Base-by-base conservation (phyloP, 2,888 invertebrate genomes). In the Nineta flava region DNA sequence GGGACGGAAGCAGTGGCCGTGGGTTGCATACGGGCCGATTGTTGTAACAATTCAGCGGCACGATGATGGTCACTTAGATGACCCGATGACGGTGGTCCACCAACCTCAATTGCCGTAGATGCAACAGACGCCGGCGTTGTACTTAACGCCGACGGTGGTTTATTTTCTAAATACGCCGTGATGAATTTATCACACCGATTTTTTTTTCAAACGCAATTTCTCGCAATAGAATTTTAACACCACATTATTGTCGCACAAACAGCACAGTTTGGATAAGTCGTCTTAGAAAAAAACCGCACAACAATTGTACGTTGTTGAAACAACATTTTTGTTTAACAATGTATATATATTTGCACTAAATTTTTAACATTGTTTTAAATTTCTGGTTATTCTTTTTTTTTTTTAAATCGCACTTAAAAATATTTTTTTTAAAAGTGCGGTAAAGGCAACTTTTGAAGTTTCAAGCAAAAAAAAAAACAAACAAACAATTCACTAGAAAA, bases 1-100 rank as follows among this genome's bases (percentile, higher is more conserved):
- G 83, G 79, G 76, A 82, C 77, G 68, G 72, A 75, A 70, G 78
- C 73, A 66, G 79, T 74, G 68, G 71, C 74, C 72, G 82, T 80
- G 67, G 82, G 81, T 81, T 82, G 82, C 82, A 82, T 82, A 74
- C 79, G 81, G 60, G 62, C 59, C 53, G 54, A 49, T 34, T 13
- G 12, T 31, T 31, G 34, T 26, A 38, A 38, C 38, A 38, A 15
- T 13, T 38, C 38, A 47, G 49, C 53, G 21, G 51, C 54, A 50
- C 50, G 52, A 48, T 55, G 55, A 54, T 53, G 52, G 54, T 41
- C 50, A 21, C n/a, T 44, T 7, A 12, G 21, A 26, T 44, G 19
- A 4, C 9, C n/a, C n/a, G n/a, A 7, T 10, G 44, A 9, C 9
- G 44, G 21, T 62, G 54, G 56, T 63, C 63, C 59, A 4, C 2